Conservation (phyloP, 1,140 invertebrate species). For the Lordiphosa mommai region DNA sequence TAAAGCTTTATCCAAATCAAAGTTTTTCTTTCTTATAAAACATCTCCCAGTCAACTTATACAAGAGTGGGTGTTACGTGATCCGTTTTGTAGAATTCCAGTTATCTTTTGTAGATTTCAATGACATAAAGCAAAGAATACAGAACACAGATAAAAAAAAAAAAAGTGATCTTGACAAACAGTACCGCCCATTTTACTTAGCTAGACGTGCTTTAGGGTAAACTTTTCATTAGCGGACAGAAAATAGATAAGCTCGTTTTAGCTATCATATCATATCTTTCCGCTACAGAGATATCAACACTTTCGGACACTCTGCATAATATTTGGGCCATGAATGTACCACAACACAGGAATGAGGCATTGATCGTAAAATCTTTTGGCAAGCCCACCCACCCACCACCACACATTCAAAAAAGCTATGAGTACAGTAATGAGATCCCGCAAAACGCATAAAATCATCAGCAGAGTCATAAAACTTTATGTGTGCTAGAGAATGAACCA, state of each 20-base stretch:
- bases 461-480: slow-evolving; percentile 48
- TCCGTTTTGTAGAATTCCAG: not conserved
- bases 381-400: slow-evolving; percentile 31
- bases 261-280: not conserved
- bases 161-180: slow-evolving; percentile 9
- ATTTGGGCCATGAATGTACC: not conserved
- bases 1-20: too few species aligned
- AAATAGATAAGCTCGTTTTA: slow-evolving; percentile 1
- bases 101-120: not conserved
- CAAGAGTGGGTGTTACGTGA: too few species aligned
- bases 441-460: slow-evolving; percentile 56
- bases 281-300: too few species aligned
- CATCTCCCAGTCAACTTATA: too few species aligned
- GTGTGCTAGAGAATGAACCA: slow-evolving; percentile 21
- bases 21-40: too few species aligned
- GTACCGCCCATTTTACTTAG: not conserved
- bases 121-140: not conserved
- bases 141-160: not conserved
- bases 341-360: slow-evolving; percentile 27
- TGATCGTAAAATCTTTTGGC: slow-evolving; percentile 48
- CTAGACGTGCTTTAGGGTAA: not conserved
- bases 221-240: slow-evolving; percentile 1
- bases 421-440: slow-evolving; percentile 37
- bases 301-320: slow-evolving; percentile 13
- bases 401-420: slow-evolving; percentile 46